Evolutionary conservation across 1,140 invertebrate species (phyloP), one percentile per base, ranked within the genome.

Genomic region (Trichomalopsis sarcophagae): DNA sequence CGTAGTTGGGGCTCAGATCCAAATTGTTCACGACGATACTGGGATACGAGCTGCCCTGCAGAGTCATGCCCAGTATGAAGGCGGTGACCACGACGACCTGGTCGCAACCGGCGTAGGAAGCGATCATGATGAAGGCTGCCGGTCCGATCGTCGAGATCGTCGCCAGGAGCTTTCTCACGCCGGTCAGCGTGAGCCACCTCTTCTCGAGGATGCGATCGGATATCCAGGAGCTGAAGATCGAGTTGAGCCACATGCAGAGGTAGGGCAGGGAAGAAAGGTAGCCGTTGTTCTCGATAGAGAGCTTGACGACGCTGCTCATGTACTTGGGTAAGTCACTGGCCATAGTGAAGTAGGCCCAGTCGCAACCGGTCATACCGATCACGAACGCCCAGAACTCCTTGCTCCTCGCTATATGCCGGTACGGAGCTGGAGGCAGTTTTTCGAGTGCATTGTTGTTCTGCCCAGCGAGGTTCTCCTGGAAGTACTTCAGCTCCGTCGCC

Each of bases 401-500:
- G 47, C 40, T 89, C 21, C 0, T 75, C 30, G 87, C 17, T 33
- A 88, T 87, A 17, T 55, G 86, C 10, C 30, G 17, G 62, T 73
- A 87, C 91, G 71, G 95, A 94, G 68, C 66, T 30, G 66, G 11
- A 17, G 80, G 68, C 23, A 50, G 21, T 11, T 78, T 55, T 21
- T 27, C 10, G 21, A 44, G 0, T 7, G 11, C 2, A 11, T 76
- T 17, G n/a, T 23, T 14, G 13, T 50, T 17, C 1, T n/a, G n/a
- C n/a, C 47, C 47, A 9, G 5, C 1, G 17, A 62, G 55, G 5
- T 21, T 75, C 87, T 94, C 92, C 55, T 94, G 91, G 6, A 98
- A 94, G 91, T 96, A 97, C 30, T 95, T 93, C 73, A 94, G 94
- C 90, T 98, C 97, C 47, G 95, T 92, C 33, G 96, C 94, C 36